phyloP scores from a whole-genome alignment of 2,888 invertebrate species.

The Hesperia comma region DNA sequence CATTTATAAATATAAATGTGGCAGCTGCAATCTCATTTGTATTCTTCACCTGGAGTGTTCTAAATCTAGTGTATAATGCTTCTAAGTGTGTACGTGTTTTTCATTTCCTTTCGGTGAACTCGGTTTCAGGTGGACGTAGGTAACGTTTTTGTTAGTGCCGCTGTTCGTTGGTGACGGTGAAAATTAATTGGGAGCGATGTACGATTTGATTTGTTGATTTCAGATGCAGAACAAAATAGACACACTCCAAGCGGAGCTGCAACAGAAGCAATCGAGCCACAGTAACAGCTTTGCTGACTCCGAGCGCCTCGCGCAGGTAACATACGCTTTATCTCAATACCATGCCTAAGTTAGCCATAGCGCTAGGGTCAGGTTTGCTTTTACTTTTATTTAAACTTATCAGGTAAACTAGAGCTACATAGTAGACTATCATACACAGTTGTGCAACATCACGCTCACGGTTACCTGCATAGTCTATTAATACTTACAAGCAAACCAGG shows the following conservation, averaged over 20 bases:
- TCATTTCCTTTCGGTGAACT: constrained; percentile 26
- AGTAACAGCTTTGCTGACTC: constrained; percentile 70
- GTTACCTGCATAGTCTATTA: too few species aligned
- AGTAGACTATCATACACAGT: too few species aligned
- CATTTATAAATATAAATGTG: constrained; percentile 9
- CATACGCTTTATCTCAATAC: background rate
- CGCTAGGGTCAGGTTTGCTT: too few species aligned
- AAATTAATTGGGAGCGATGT: background rate
- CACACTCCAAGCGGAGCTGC: constrained; percentile 73
- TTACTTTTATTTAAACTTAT: too few species aligned
- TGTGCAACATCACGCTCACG: too few species aligned
- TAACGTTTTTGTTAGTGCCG: constrained; percentile 7
- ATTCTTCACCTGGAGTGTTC: constrained; percentile 20
- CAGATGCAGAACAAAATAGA: constrained; percentile 82
- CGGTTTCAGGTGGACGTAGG: background rate
- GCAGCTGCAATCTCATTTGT: constrained; percentile 7
- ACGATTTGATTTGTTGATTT: constrained; percentile 4
- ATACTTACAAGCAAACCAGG: too few species aligned
- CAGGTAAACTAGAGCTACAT: too few species aligned
- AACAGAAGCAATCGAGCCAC: constrained; percentile 62
- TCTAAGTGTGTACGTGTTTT: constrained; percentile 17
- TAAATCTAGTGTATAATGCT: constrained; percentile 13
- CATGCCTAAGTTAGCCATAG: too few species aligned
- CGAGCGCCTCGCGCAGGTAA: constrained; percentile 69
- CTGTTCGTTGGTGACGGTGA: constrained; percentile 27